A percentile compares a stretch with the other conserved stretches of the same genome.
Conservation (phyloP, 2,888 invertebrate genomes). For the Euplagia quadripunctaria region DNA sequence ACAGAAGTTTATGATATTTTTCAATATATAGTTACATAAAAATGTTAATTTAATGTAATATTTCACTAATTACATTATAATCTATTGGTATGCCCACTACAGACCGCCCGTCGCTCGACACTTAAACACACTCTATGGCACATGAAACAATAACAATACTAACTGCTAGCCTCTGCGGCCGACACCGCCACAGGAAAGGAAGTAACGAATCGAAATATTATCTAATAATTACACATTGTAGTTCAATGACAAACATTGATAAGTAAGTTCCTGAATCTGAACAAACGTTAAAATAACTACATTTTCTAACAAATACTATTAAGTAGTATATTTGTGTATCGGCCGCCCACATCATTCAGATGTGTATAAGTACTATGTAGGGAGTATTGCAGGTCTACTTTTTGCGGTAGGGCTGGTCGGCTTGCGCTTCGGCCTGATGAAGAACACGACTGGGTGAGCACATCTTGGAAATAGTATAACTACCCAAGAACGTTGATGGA, state of each 20-base stretch:
- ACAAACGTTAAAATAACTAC: background rate
- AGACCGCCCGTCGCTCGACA: slow-evolving; percentile 22
- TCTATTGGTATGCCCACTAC: slow-evolving; percentile 65
- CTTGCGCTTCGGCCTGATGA: slow-evolving; percentile 71
- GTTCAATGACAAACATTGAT: slow-evolving; percentile 19
- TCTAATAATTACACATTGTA: slow-evolving; percentile 17
- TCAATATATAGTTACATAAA: slow-evolving; percentile 68
- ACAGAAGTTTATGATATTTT: slow-evolving; percentile 67
- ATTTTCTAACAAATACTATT: slow-evolving; percentile 13
- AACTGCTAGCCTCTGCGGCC: slow-evolving; percentile 39
- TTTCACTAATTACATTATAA: slow-evolving; percentile 67
- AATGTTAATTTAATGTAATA: slow-evolving; percentile 51
- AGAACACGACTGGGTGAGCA: background rate
- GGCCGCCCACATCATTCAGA: slow-evolving; percentile 34
- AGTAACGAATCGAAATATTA: slow-evolving; percentile 7
- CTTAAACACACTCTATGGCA: slow-evolving; percentile 52
- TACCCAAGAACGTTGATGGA: too few species aligned
- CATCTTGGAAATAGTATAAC: background rate
- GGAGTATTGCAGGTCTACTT: slow-evolving; percentile 51
- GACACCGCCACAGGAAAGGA: slow-evolving; percentile 21
- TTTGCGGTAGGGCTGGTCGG: slow-evolving; percentile 63
- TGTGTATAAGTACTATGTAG: slow-evolving; percentile 14
- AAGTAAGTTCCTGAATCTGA: slow-evolving; percentile 8
- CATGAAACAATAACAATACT: slow-evolving; percentile 44
- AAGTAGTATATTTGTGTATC: slow-evolving; percentile 25